Conservation (phyloP, 53 echinoderm and acorn worm species). For the Holothuria leucospilota region DNA sequence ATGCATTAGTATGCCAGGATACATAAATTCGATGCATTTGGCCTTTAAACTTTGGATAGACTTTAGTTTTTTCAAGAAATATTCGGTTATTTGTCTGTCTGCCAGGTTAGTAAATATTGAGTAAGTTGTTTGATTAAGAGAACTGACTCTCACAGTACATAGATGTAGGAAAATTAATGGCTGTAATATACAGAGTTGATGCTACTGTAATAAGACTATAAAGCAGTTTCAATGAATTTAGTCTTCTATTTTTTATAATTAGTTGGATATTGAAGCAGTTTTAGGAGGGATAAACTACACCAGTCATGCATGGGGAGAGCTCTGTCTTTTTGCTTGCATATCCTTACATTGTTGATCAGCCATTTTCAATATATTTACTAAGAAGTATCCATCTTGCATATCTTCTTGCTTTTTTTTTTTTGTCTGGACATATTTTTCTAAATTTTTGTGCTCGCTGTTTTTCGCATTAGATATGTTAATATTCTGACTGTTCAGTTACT, state of each 20-base stretch:
- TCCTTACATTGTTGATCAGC: conserved; percentile 38
- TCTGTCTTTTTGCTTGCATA: conserved; percentile 42
- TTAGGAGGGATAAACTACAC: conserved; percentile 40
- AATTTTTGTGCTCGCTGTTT: too few species aligned
- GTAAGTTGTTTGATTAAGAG: too few species aligned
- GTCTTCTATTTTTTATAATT: not conserved
- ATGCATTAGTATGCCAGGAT: too few species aligned
- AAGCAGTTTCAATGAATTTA: not conserved
- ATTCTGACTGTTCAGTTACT: conserved; percentile 23
- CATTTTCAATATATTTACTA: conserved; percentile 27
- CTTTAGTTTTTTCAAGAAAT: too few species aligned
- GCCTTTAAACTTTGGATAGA: too few species aligned
- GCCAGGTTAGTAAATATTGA: too few species aligned
- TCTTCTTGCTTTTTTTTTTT: conserved; percentile 23
- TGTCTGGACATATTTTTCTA: conserved; percentile 21
- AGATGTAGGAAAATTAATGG: too few species aligned
- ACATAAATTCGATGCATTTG: too few species aligned
- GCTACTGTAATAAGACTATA: too few species aligned
- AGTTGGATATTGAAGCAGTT: conserved; percentile 4
- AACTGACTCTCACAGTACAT: too few species aligned
- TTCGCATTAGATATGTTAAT: conserved; percentile 23
- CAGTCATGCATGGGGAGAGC: conserved; percentile 78
- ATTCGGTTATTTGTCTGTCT: too few species aligned
- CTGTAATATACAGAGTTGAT: too few species aligned
- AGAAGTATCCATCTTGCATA: conserved; percentile 8